These are phyloP conservation scores for Nephotettix cincticeps DNA, from an alignment of 1,140 invertebrate genomes.

Conservation along the genomic window DNA sequence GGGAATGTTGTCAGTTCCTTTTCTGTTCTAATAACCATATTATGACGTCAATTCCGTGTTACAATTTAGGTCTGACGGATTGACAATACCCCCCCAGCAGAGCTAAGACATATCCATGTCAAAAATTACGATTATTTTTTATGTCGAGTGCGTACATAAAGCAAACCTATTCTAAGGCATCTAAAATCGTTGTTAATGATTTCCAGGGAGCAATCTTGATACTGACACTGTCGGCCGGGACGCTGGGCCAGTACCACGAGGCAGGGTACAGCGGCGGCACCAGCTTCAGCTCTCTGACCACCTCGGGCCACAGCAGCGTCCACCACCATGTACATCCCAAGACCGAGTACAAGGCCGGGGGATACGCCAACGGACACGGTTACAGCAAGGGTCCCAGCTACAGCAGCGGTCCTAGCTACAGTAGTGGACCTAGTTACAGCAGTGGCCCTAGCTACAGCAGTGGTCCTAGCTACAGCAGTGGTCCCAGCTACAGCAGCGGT, in stretches of 20 bases:
- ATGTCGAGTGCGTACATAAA: no score
- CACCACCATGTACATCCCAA: background rate
- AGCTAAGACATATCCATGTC: no score
- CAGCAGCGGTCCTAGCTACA: slow-evolving; percentile 5
- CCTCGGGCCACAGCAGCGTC: background rate
- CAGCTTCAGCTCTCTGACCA: slow-evolving; percentile 7
- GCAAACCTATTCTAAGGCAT: no score
- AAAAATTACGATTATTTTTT: no score
- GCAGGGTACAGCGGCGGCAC: background rate
- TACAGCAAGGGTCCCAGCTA: background rate
- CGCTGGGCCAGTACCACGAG: slow-evolving; percentile 12
- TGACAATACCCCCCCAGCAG: no score
- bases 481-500: background rate
- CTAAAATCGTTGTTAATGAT: background rate
- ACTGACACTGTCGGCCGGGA: background rate
- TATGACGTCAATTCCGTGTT: no score
- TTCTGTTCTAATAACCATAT: no score
- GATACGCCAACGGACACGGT: background rate
- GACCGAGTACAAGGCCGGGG: background rate
- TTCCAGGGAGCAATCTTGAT: background rate
- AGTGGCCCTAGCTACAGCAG: background rate
- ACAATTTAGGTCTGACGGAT: no score
- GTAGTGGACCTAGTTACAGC: background rate
- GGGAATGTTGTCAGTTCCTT: no score
- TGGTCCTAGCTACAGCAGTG: background rate